phyloP scores from a whole-genome alignment of 1,140 invertebrate species.

The Mylabris phalerata region DNA sequence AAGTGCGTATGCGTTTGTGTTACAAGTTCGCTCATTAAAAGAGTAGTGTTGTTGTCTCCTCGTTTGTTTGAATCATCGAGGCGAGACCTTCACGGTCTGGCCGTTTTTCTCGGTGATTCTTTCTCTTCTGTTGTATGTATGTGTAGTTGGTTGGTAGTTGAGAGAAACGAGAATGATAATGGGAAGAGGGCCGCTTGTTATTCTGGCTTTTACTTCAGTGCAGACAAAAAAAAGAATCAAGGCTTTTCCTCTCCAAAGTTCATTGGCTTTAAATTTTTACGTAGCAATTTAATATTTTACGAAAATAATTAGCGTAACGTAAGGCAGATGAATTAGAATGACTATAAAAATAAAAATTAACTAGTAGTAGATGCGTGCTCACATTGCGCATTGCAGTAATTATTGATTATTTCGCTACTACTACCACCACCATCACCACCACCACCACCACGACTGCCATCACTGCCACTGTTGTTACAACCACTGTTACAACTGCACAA shows the following conservation, averaged over 20 bases:
- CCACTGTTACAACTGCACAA: slow-evolving; percentile 8
- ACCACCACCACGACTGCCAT: not conserved
- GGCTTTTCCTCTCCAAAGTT: slow-evolving; percentile 5
- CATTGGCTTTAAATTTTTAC: slow-evolving; percentile 4
- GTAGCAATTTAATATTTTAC: not conserved
- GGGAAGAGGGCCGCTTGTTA: too few species aligned
- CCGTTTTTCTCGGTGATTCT: slow-evolving; percentile 11
- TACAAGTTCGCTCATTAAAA: slow-evolving; percentile 13
- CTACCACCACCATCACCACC: too few species aligned
- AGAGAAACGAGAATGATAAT: too few species aligned
- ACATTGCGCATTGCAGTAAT: slow-evolving; percentile 20
- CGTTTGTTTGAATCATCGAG: slow-evolving; percentile 11
- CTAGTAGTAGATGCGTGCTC: slow-evolving; percentile 9
- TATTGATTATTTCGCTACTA: too few species aligned
- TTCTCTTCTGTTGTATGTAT: not conserved
- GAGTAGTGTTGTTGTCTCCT: slow-evolving; percentile 3
- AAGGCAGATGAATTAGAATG: not conserved
- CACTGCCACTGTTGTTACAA: too few species aligned
- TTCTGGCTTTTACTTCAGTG: too few species aligned
- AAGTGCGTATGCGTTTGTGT: not conserved
- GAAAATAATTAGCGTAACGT: too few species aligned
- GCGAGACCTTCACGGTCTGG: slow-evolving; percentile 23
- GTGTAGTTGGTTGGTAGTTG: not conserved
- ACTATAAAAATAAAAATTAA: slow-evolving; percentile 8
- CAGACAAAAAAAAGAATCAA: slow-evolving; percentile 1